Conservation (phyloP, 2,888 invertebrate species). For the Xanthorhoe designata region DNA sequence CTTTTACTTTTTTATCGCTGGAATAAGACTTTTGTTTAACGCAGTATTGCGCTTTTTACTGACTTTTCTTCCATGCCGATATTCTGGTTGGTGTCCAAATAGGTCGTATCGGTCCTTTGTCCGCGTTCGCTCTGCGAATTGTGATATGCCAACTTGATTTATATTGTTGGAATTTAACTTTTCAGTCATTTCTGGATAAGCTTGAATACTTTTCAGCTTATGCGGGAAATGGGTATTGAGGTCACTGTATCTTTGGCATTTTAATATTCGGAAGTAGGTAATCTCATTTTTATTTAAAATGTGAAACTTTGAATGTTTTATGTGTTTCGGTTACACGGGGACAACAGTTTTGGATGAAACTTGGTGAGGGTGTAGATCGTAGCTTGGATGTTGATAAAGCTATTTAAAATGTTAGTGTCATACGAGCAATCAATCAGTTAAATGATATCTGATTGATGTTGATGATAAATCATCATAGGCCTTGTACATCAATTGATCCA, state of each 20-base stretch:
- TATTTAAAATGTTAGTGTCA: no score
- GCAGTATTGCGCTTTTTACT: conserved; percentile 26
- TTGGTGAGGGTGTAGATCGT: no score
- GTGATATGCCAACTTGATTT: conserved; percentile 42
- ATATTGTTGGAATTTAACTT: conserved; percentile 26
- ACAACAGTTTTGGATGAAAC: no score
- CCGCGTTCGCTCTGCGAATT: conserved; percentile 28
- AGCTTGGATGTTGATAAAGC: no score
- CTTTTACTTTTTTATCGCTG: not conserved
- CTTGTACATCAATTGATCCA: no score
- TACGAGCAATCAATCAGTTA: no score
- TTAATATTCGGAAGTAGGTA: not conserved
- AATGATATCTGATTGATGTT: no score
- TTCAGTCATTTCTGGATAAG: not conserved
- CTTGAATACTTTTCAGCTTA: not conserved
- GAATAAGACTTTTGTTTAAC: not conserved
- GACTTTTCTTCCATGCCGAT: conserved; percentile 32
- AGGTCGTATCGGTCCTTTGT: conserved; percentile 50
- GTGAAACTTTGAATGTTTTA: no score
- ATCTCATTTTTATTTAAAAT: no score
- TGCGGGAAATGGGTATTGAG: not conserved
- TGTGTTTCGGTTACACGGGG: no score
- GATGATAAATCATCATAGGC: no score
- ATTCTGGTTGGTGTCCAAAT: conserved; percentile 50
- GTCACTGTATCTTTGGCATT: not conserved